phyloP scores from a whole-genome alignment of 2,888 invertebrate genomes.

The Vannuccia rotundouncinata region DNA sequence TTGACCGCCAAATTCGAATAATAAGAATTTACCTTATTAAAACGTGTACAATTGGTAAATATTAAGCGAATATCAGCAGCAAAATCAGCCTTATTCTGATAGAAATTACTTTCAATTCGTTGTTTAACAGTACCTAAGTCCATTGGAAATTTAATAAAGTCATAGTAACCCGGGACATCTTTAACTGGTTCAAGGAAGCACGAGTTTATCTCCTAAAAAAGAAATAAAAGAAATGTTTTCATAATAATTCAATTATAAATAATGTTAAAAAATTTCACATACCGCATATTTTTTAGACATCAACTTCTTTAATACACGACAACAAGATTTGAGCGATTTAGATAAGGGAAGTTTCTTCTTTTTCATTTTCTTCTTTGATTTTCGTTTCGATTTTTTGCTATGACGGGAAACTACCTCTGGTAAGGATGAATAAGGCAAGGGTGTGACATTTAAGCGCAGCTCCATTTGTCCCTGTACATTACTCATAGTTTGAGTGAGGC shows the following conservation, averaged over 20 bases:
- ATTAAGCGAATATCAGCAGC: conserved; percentile 90
- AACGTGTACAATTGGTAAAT: conserved; percentile 74
- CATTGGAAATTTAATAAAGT: conserved; percentile 97
- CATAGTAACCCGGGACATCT: conserved; percentile 93
- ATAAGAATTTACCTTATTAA: background rate
- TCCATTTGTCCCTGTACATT: background rate
- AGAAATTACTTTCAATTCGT: conserved; percentile 91
- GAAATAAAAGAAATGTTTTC: background rate
- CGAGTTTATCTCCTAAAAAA: conserved; percentile 59
- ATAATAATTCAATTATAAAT: background rate
- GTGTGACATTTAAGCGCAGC: background rate
- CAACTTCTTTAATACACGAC: background rate
- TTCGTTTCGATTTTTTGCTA: background rate
- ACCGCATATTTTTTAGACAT: background rate
- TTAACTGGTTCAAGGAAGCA: conserved; percentile 99
- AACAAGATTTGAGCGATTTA: background rate
- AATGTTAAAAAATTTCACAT: background rate
- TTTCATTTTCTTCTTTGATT: conserved; percentile 1
- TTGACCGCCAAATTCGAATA: background rate
- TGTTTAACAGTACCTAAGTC: conserved; percentile 78
- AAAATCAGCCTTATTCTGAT: conserved; percentile 84
- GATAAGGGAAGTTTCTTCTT: background rate
- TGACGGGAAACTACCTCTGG: background rate
- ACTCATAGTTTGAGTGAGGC: background rate
- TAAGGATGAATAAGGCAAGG: background rate